Base-by-base conservation (phyloP, 2,113 vertebrate species). In the Psittacula cyanocephala region DNA sequence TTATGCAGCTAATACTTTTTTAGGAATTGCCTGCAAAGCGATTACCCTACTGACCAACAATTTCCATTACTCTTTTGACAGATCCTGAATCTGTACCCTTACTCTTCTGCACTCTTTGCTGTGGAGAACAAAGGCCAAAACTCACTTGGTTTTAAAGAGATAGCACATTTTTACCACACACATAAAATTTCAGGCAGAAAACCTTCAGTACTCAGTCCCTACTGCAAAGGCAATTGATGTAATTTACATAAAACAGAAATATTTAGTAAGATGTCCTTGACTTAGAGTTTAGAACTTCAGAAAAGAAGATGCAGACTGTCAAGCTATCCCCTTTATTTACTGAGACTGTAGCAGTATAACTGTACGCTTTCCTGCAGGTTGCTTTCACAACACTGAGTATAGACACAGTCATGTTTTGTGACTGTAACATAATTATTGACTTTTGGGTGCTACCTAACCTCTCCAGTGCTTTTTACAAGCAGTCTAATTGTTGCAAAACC, bases 381-480 rank as follows among this genome's bases (percentile, higher is more conserved):
- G 17, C 13, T 75, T 67, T 75, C 28, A 43, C 11, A 53, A 2
- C 1, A 3, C 18, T 27, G 12, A 5, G 4, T 15, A 43, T 6
- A 47, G 12, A 13, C 35, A 65, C 8, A 80, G 6, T 60, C 16
- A 13, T 6, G 4, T 52, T 83, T 81, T 63, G 17, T 53, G 31
- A 59, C 49, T 2, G 4, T 49, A 55, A 41, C 10, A 49, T 1
- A 0, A 7, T 31, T 57, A 5, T 20, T 82, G n/a, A 12, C 18
- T 49, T 76, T 64, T 44, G 15, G 3, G 4, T 74, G 27, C 6
- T 16, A 37, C 11, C 8, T 67, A 44, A 69, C 4, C 0, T 74
- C 82, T 63, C 19, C 50, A 74, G 33, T 46, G 10, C 24, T 72
- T 76, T 74, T 76, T 81, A n/a, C 19, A 63, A 53, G 19, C 33